Evolutionary conservation across 2,888 invertebrate genomes (phyloP).

Genomic region (Microplitis deprimator): DNA sequence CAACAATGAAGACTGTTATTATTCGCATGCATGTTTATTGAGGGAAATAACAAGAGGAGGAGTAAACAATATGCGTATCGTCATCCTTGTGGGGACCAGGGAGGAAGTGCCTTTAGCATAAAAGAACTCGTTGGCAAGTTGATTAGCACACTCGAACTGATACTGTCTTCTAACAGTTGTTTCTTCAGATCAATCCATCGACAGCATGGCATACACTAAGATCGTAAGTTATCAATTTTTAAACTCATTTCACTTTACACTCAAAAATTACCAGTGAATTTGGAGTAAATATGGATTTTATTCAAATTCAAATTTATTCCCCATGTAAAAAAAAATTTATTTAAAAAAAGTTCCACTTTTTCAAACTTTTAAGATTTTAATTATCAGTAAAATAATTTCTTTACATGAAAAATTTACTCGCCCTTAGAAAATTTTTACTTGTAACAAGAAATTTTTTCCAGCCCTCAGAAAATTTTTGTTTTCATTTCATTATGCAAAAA

Average conservation of each 20-base stretch:
- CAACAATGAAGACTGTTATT: constrained; percentile 52
- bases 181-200: constrained; percentile 34
- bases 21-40: constrained; percentile 45
- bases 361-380: too few relatives aligned
- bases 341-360: too few relatives aligned
- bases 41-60: constrained; percentile 25
- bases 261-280: too few relatives aligned
- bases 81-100: constrained; percentile 42
- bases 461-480: too few relatives aligned
- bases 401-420: too few relatives aligned
- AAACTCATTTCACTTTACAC: not conserved
- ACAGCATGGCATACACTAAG: constrained; percentile 61
- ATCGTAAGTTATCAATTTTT: constrained; percentile 55
- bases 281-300: too few relatives aligned
- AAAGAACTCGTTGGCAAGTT: constrained; percentile 52
- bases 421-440: too few relatives aligned
- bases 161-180: constrained; percentile 30
- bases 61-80: not conserved
- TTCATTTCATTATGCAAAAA: too few relatives aligned
- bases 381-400: too few relatives aligned
- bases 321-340: too few relatives aligned
- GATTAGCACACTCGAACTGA: constrained; percentile 40
- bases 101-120: constrained; percentile 57
- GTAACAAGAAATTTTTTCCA: too few relatives aligned
- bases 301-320: too few relatives aligned